Percentiles rank a stretch among this genome's conserved stretches.
Conservation (phyloP, 2,888 invertebrate genomes). For the Drosophila sordidula region DNA sequence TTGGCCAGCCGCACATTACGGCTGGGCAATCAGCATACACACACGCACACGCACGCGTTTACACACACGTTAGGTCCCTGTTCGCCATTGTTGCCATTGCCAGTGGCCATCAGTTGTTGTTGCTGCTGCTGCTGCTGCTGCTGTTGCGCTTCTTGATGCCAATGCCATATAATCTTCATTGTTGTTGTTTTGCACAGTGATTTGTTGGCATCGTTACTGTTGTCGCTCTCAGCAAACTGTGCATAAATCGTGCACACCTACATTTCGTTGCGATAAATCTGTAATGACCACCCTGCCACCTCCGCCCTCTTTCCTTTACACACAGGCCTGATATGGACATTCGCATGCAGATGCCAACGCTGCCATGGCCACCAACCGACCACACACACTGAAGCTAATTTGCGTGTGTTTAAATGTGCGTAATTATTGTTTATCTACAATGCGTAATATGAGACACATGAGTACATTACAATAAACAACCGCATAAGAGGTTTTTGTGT, state of each 20-base stretch:
- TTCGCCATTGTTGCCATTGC: conserved; percentile 48
- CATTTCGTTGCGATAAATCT: conserved; percentile 76
- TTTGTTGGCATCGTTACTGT: conserved; percentile 80
- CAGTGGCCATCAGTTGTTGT: conserved; percentile 31
- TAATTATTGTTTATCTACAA: conserved; percentile 78
- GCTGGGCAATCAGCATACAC: conserved; percentile 60
- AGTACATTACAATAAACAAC: conserved; percentile 47
- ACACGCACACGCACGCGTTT: conserved; percentile 5
- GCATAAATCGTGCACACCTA: conserved; percentile 77
- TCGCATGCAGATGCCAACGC: conserved; percentile 24
- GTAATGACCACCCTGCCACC: conserved; percentile 57
- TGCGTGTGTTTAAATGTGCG: conserved; percentile 72
- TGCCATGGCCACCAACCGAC: conserved; percentile 28
- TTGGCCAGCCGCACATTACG: conserved; percentile 43
- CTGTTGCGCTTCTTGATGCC: conserved; percentile 53
- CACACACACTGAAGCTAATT: conserved; percentile 60
- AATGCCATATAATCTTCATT: conserved; percentile 56
- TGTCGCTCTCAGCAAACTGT: conserved; percentile 81
- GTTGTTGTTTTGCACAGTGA: conserved; percentile 56
- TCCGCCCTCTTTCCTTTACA: not conserved
- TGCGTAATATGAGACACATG: conserved; percentile 30
- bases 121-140: conserved; percentile 29
- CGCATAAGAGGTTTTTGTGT: conserved; percentile 26
- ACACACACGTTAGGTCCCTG: conserved; percentile 27
- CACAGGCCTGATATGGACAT: conserved; percentile 21